These are phyloP conservation scores for Drosophila nigrodunni DNA, from an alignment of 1,140 invertebrate genomes.

Conservation along the genomic window DNA sequence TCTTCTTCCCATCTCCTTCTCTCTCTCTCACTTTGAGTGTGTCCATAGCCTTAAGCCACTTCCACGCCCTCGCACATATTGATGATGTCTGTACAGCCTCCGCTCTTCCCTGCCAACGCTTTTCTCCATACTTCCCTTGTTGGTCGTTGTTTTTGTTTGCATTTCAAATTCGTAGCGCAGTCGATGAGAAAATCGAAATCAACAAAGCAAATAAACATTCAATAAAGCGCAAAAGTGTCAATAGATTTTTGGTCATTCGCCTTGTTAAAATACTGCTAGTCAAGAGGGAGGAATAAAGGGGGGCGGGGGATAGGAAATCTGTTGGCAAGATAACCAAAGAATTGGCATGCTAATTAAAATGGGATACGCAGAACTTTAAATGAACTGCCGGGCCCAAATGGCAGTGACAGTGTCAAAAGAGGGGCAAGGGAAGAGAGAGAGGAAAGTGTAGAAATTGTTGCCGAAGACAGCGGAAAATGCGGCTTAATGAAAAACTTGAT, in stretches of 20 bases:
- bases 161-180: conserved; percentile 73
- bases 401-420: conserved; percentile 57
- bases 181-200: conserved; percentile 75
- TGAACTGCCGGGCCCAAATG: conserved; percentile 74
- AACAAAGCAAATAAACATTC: conserved; percentile 79
- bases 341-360: conserved; percentile 73
- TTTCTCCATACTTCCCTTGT: not conserved
- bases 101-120: not conserved
- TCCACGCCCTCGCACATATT: conserved; percentile 15
- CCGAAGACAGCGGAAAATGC: conserved; percentile 17
- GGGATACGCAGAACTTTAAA: conserved; percentile 69
- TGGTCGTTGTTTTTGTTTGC: conserved; percentile 65
- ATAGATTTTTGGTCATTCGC: conserved; percentile 61
- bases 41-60: conserved; percentile 50
- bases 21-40: conserved; percentile 2
- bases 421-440: not conserved
- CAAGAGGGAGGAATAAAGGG: not conserved
- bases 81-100: conserved; percentile 5
- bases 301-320: conserved; percentile 4
- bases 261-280: not conserved
- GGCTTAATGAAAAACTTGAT: conserved; percentile 74
- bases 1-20: conserved; percentile 3
- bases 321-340: conserved; percentile 6
- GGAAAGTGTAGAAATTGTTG: not conserved
- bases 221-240: conserved; percentile 76